A percentile compares a stretch with the other conserved stretches of the same genome.
phyloP scores from a whole-genome alignment of 2,113 vertebrate species.

The Hippocampus guttulatus region DNA sequence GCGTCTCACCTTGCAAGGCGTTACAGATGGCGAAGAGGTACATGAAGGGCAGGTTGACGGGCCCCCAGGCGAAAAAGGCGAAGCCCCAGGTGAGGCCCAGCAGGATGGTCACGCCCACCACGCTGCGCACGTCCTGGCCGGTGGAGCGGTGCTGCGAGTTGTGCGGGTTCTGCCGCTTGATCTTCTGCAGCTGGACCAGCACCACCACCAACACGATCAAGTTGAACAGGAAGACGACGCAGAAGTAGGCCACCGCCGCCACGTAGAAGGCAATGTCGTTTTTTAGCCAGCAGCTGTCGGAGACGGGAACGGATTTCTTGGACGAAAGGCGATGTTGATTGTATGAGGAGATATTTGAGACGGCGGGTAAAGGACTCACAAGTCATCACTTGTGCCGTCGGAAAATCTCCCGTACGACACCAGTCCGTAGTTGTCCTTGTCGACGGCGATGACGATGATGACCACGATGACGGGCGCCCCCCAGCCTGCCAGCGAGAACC shows the following conservation, averaged over 20 bases:
- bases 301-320: not conserved
- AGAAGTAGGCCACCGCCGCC: conserved; percentile 90
- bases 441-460: conserved; percentile 76
- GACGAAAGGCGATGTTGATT: not conserved
- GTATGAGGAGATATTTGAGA: not conserved
- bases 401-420: conserved; percentile 77
- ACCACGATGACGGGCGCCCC: conserved; percentile 86
- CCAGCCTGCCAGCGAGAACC: conserved; percentile 88
- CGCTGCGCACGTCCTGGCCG: conserved; percentile 84
- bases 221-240: conserved; percentile 87
- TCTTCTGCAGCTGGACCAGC: conserved; percentile 86
- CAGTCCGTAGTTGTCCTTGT: conserved; percentile 81
- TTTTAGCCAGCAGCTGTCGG: conserved; percentile 89
- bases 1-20: conserved; percentile 84
- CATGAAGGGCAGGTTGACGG: conserved; percentile 83
- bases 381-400: conserved; percentile 75
- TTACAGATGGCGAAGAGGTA: conserved; percentile 96
- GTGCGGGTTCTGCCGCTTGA: conserved; percentile 89
- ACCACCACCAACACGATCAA: conserved; percentile 90
- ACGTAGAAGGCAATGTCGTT: conserved; percentile 87
- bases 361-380: conserved; percentile 75
- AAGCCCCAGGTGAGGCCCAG: conserved; percentile 96
- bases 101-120: conserved; percentile 84
- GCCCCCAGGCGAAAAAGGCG: conserved; percentile 90
- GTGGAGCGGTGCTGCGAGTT: conserved; percentile 77